Base-by-base conservation (phyloP, 2,113 vertebrate species). In the Plotosus lineatus region DNA sequence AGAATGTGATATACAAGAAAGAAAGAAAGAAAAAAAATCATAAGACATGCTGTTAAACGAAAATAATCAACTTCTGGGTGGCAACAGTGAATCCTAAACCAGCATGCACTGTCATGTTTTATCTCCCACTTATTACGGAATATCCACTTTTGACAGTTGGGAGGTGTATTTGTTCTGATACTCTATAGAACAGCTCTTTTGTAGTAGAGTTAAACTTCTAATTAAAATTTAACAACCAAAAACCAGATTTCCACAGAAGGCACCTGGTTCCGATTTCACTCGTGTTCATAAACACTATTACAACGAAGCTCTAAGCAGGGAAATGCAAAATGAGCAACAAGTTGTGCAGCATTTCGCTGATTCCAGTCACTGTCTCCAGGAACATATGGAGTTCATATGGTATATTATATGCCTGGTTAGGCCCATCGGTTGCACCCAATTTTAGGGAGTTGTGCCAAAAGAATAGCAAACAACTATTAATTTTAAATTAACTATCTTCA, bases 321-420 rank as follows among this genome's bases (percentile, higher is more conserved):
- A 66, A 42, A 58, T 28, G n/a, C n/a, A n/a, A n/a, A n/a, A 40
- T 23, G 40, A 71, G 78, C 78, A 80, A 80, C 78, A 80, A 48
- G 78, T 80, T 26, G n/a, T 23, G 46, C 38, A 60, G 53, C 3
- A 71, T 56, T 69, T 71, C 78, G 72, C 28, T 72, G 55, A 80
- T 60, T 72, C 38, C 28, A 40, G 23, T 71, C 78, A 60, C 78
- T 60, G 66, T 48, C 53, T 48, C 26, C 4, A 48, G 66, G 66
- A 80, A 71, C 78, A 80, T 80, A 80, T 80, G 78, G 66, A 58
- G 53, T 58, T 56, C 66, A 72, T 80, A 58, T 23, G 28, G 66
- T 6, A 23, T 36, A 80, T 80, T 80, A 72, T 44, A 80, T 36
- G 78, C 51, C 66, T 72, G 66, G 66, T 72, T 80, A 80, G n/a